Base-by-base conservation (phyloP, 1,140 invertebrate genomes). In the Diprion similis region DNA sequence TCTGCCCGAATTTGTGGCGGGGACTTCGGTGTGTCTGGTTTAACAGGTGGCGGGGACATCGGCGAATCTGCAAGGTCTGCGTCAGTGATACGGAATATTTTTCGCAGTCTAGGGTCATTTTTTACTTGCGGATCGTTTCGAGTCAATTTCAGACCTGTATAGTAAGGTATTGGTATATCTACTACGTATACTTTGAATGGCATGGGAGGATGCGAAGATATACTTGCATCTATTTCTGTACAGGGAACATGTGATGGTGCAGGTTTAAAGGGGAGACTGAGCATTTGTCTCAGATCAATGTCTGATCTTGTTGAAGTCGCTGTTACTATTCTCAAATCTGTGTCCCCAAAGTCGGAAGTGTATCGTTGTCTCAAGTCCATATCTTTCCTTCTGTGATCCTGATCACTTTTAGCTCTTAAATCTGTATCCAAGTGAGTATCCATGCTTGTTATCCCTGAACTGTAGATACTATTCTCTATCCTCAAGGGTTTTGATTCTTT, bases 201-300 rank as follows among this genome's bases (percentile, higher is more conserved):
- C 46, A 95, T 92, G 1, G 92, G 93, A 0, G 92, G 91, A 86
- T 96, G 95, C 68, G 92, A 93, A 46, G 91, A 91, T 46, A 95
- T 90, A 11, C 94, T 95, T 8, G 93, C 95, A 81, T 96, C 93
- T 71, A 97, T 96, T 88, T 96, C 95, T 1, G 92, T 94, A 46
- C 95, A 95, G 2, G 95, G 94, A 17, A 93, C 90, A 77, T 95
- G 95, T 73, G 94, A 92, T 15, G 93, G 92, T 64, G 92, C 90
- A 1, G 93, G 91, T 83, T 95, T 94, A 77, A 96, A 95, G 1
- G 94, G 94, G 71, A 94, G 80, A 46, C 89, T 89, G 73, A 94
- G 82, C 82, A 87, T 87, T 46, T 90, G 89, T n/a, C 94, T 89
- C 69, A 95, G 89, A 84, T 95, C 94, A 10, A 94, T 90, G 76